Base-by-base conservation (phyloP, 2,797 vertebrate genomes). In the Meda fulgida region DNA sequence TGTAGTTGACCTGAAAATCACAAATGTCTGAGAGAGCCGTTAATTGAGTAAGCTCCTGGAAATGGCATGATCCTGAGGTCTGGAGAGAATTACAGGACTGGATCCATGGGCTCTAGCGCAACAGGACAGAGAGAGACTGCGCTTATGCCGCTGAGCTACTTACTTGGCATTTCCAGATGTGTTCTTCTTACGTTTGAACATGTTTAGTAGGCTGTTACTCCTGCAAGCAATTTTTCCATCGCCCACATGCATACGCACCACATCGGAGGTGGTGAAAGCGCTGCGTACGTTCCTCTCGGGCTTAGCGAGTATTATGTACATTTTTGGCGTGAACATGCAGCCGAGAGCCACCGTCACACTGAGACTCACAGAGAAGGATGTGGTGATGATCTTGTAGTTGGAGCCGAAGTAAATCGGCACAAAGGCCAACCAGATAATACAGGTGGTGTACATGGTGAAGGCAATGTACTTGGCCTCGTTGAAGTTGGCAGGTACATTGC, bases 351-450 rank as follows among this genome's bases (percentile, higher is more conserved):
- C 98, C 0, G 98, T 99, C 85, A 99, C 97, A 0, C 98, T 99
- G 87, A 99, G 95, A 93, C 98, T 99, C 40, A 99, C 98, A 0
- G 98, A 99, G 87, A 99, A 99, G 83, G 97, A 99, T 1, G 97
- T 99, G 48, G 98, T 99, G 92, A 99, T 99, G 93, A 99, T 99
- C 94, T 99, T 99, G 95, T 99, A 99, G 95, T 99, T 99, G 94
- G 98, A 99, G 87, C 98, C 98, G 3, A 99, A 99, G 91, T 99
- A 99, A 91, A 99, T 99, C 69, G 98, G 98, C 86, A 99, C 98
- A 8, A 99, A 99, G 88, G 98, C 98, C 92, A 99, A 90, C 98
- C 98, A 99, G 90, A 99, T 99, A 90, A 99, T 99, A 92, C 98
- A 99, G 88, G 98, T 99, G 85, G 98, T 99, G 73, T 99, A 99